Evolutionary conservation across 2,888 invertebrate genomes (phyloP), one percentile per base, ranked within the genome.

Genomic region (Stenodema calcarata): DNA sequence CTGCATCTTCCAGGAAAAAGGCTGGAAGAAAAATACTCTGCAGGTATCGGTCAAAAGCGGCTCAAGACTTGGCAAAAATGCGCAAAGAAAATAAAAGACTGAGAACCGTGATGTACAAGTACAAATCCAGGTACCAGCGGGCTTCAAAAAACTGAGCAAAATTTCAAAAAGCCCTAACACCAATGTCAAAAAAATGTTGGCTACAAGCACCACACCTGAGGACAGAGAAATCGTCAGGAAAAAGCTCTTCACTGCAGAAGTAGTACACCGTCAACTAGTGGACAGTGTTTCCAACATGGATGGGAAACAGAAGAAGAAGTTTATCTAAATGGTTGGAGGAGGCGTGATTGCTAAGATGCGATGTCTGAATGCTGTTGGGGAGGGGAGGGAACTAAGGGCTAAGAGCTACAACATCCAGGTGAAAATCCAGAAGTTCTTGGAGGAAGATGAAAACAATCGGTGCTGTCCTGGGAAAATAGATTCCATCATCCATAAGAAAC

Each of bases 51-150:
- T 70, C 70, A 7, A 70, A 70, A 70, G 30, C 23, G 30, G 70
- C 70, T 27, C 70, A 18, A 76, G 76, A 76, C 42, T 76, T 76
- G 76, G 76, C 76, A 30, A 76, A 76, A 76, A 76, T 41, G 76
- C n/a, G 42, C 14, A n/a, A 76, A 76, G 76, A 76, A 42, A 73
- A 73, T 73, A 73, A 30, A 73, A 73, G 30, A 30, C 30, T 73
- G 11, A 73, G 28, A 28, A 30, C 27, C 12, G 73, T 73, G 30
- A 28, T 73, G 73, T 73, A 27, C 73, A 73, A 73, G 73, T 73
- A 73, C 73, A 73, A 73, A 73, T 28, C 73, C 2, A 73, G 73
- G 30, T 73, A 73, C 73, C 73, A 73, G 27, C 30, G 73, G 73
- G 73, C 30, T 73, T 73, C 30, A 73, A 73, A 54, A 54, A 54